Percentiles rank a stretch among this genome's conserved stretches.
phyloP scores from a whole-genome alignment of 2,113 vertebrate genomes.

The Erythrocercus mccallii region DNA sequence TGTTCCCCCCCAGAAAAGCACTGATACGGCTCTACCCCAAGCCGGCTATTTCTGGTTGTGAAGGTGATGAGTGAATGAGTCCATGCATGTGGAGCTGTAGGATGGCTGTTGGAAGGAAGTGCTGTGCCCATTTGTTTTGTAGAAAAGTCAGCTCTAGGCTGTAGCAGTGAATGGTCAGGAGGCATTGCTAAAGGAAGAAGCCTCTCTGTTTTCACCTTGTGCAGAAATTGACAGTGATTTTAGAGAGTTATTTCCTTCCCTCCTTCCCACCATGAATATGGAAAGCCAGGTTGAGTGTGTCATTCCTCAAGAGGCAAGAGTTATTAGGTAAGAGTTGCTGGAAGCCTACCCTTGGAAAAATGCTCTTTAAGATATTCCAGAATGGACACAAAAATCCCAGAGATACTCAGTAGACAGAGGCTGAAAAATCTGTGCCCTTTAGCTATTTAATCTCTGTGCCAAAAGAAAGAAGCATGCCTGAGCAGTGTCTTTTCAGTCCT shows the following conservation, averaged over 20 bases:
- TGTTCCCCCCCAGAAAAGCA: background rate
- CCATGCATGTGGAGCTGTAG: background rate
- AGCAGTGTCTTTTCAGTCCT: background rate
- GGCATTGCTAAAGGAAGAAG: background rate
- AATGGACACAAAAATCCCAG: background rate
- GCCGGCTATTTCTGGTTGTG: background rate
- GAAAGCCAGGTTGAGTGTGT: background rate
- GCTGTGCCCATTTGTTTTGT: background rate
- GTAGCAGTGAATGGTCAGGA: background rate
- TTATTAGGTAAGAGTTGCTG: background rate
- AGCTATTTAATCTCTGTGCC: background rate
- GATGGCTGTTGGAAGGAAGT: background rate
- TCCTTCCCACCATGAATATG: background rate
- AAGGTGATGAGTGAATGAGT: background rate
- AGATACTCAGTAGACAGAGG: background rate
- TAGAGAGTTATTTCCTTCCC: background rate
- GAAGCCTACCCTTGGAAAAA: background rate
- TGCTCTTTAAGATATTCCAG: background rate
- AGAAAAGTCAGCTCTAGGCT: background rate
- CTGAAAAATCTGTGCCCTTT: background rate
- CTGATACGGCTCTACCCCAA: background rate
- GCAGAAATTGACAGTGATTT: background rate
- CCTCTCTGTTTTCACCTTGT: background rate
- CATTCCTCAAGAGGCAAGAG: background rate
- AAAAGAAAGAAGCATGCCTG: background rate